Conservation (phyloP, 2,888 invertebrate species). For the Bembecia ichneumoniformis region DNA sequence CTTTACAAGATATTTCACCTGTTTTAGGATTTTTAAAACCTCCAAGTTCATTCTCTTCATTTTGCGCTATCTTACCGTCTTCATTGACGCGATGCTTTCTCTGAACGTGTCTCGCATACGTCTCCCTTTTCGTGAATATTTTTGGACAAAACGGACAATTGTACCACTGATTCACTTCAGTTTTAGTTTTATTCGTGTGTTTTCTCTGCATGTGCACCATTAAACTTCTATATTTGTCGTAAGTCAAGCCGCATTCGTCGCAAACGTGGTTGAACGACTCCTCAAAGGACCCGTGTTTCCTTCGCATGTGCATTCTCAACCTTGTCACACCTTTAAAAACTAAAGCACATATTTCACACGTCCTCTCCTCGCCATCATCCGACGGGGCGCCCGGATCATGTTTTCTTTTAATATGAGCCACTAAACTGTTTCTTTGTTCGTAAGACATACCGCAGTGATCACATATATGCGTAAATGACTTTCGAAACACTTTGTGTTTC, state of each 20-base stretch:
- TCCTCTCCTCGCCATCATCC: constrained; percentile 42
- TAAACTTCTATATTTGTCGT: constrained; percentile 55
- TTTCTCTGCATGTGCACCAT: constrained; percentile 53
- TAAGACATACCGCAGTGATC: constrained; percentile 57
- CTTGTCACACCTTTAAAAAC: constrained; percentile 54
- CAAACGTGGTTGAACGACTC: constrained; percentile 52
- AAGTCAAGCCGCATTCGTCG: constrained; percentile 49
- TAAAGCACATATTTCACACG: constrained; percentile 55
- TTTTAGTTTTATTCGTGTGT: constrained; percentile 32
- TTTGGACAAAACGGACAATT: constrained; percentile 56
- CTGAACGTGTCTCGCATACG: constrained; percentile 55
- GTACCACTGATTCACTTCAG: constrained; percentile 37
- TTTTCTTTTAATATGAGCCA: constrained; percentile 53
- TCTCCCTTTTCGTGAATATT: constrained; percentile 50
- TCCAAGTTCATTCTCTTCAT: constrained; percentile 21
- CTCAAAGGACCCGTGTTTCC: constrained; percentile 50
- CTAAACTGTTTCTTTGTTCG: constrained; percentile 51
- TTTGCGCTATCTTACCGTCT: constrained; percentile 18
- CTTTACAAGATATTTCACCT: constrained; percentile 49
- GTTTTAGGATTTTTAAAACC: constrained; percentile 34
- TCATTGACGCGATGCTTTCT: constrained; percentile 47
- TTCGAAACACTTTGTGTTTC: constrained; percentile 44
- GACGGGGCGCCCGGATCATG: constrained; percentile 39
- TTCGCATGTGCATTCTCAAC: constrained; percentile 56
- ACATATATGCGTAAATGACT: constrained; percentile 45